phyloP scores from a whole-genome alignment of 1,140 invertebrate species.

The Thalassaphorura encarpata region DNA sequence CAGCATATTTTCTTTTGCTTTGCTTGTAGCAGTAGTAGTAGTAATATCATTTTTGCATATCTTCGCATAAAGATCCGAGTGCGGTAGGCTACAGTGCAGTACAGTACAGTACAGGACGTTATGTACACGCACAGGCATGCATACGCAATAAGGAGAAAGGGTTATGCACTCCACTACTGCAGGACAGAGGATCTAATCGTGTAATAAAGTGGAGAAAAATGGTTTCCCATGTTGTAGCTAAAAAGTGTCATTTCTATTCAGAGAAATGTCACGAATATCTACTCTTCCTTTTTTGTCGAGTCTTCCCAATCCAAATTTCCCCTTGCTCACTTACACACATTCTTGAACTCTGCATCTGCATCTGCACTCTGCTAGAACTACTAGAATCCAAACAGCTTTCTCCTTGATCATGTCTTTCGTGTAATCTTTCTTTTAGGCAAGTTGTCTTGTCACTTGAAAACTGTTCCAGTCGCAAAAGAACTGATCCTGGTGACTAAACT shows the following conservation, averaged over 20 bases:
- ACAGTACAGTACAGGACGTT: too few species aligned
- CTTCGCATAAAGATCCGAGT: too few species aligned
- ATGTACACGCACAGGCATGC: too few species aligned
- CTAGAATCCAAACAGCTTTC: neutral
- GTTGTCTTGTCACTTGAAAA: neutral
- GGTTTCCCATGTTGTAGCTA: conserved; percentile 18
- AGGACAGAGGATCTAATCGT: conserved; percentile 17
- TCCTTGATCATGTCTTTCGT: neutral
- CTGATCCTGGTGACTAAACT: too few species aligned
- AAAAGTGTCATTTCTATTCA: conserved; percentile 30
- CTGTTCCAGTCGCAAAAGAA: too few species aligned
- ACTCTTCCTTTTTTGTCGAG: neutral
- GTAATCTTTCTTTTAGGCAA: neutral
- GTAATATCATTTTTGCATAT: too few species aligned
- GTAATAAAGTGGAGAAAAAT: conserved; percentile 30
- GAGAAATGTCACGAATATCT: conserved; percentile 13
- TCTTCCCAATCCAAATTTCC: neutral
- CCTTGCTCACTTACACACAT: neutral
- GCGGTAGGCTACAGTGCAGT: too few species aligned
- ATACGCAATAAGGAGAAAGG: neutral
- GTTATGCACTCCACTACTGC: neutral
- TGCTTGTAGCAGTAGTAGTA: too few species aligned
- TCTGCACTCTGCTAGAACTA: neutral
- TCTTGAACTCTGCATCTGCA: neutral
- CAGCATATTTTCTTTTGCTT: too few species aligned